These are phyloP conservation scores for Lontra canadensis DNA, from an alignment of 2,113 vertebrate genomes.

Conservation along the genomic window DNA sequence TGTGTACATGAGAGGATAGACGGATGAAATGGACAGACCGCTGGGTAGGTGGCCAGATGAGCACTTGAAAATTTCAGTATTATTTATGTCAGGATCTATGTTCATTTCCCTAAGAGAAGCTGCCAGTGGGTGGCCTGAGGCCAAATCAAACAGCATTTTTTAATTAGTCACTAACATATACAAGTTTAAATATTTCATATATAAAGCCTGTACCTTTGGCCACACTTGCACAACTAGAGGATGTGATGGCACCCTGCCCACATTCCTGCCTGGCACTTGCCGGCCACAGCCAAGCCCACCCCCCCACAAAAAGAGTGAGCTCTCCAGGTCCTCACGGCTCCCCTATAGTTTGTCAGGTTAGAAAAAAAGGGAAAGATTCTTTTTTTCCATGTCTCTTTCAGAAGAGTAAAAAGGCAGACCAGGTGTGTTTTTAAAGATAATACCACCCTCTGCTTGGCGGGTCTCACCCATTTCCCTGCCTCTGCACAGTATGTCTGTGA, in stretches of 20 bases:
- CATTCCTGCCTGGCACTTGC: rapidly evolving
- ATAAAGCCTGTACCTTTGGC: not conserved
- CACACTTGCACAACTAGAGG: not conserved
- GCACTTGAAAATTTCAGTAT: not conserved
- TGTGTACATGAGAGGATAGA: not conserved
- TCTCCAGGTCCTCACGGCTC: not conserved
- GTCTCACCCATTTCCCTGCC: not conserved
- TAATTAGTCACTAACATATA: not conserved
- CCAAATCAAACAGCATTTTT: not conserved
- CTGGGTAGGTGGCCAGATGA: not conserved
- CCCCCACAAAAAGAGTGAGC: not conserved
- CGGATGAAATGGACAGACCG: not conserved
- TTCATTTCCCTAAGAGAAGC: not conserved
- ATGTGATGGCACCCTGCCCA: rapidly evolving
- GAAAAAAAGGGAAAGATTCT: not conserved
- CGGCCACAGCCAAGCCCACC: rapidly evolving
- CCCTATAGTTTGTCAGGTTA: no score
- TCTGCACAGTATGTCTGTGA: rapidly evolving
- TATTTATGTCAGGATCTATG: not conserved
- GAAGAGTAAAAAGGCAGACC: not conserved
- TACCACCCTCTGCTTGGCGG: not conserved
- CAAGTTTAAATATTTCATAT: not conserved
- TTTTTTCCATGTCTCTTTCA: not conserved
- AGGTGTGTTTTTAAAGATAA: not conserved
- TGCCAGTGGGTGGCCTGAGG: not conserved